These are phyloP conservation scores for Python bivittatus DNA, from an alignment of 2,113 vertebrate genomes.

Conservation along the genomic window DNA sequence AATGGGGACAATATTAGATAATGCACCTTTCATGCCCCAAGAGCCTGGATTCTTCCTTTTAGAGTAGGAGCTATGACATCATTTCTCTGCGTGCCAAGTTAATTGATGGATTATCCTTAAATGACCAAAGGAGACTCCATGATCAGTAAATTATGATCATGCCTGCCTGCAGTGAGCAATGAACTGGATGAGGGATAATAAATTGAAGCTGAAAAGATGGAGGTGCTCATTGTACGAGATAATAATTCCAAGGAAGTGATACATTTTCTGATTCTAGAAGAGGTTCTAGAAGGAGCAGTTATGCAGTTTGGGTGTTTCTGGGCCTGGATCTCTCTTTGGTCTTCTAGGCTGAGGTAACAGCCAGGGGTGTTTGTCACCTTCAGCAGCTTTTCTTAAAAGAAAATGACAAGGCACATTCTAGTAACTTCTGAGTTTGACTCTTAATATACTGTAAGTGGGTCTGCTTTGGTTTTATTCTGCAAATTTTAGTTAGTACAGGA, in stretches of 20 bases:
- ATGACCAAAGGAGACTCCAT: not conserved
- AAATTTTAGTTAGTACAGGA: not conserved
- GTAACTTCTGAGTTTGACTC: not conserved
- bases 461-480: not conserved
- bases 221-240: not conserved
- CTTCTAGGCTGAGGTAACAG: not conserved
- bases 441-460: not conserved
- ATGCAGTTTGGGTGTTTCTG: not conserved
- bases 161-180: not conserved
- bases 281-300: not conserved
- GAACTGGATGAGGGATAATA: not conserved
- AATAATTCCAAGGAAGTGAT: not conserved
- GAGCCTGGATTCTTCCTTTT: not conserved
- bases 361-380: not conserved
- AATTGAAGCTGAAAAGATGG: not conserved
- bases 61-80: not conserved
- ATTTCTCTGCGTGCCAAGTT: not conserved
- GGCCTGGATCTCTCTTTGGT: not conserved
- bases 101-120: not conserved
- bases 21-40: not conserved
- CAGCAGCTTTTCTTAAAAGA: not conserved
- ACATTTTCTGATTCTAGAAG: not conserved
- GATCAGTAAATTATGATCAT: not conserved
- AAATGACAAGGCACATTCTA: not conserved
- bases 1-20: not conserved